phyloP scores from a whole-genome alignment of 1,140 invertebrate species.

The Drosophila lowei region DNA sequence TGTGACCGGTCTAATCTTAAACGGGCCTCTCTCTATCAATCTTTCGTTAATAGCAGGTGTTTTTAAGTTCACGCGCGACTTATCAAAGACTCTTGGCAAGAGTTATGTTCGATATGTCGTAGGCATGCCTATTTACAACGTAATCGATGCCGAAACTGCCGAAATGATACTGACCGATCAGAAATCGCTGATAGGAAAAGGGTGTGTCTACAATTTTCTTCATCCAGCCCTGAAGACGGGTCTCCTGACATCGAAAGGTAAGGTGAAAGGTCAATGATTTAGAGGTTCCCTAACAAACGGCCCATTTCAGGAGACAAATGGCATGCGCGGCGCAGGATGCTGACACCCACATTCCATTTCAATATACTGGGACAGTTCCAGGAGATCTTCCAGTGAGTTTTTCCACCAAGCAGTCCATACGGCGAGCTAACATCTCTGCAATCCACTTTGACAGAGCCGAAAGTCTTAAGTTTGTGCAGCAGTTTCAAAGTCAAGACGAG shows the following conservation, averaged over 20 bases:
- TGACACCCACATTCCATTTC: slow-evolving; percentile 96
- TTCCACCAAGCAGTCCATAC: no score
- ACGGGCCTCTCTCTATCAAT: no score
- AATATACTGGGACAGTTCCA: slow-evolving; percentile 91
- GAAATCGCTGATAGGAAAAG: slow-evolving; percentile 59
- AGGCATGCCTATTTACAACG: slow-evolving; percentile 49
- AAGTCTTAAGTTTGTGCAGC: slow-evolving; percentile 70
- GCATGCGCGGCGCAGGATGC: slow-evolving; percentile 89
- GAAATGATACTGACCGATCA: slow-evolving; percentile 65
- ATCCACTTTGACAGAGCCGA: slow-evolving; percentile 66
- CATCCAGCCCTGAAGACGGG: slow-evolving; percentile 87
- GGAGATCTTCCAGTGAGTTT: slow-evolving; percentile 87
- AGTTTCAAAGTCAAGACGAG: slow-evolving; percentile 35
- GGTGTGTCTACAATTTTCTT: slow-evolving; percentile 84
- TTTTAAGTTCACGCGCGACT: slow-evolving; percentile 10
- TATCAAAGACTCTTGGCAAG: slow-evolving; percentile 12
- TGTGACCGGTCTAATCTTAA: no score
- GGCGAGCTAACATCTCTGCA: no score
- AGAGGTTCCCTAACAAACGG: no score
- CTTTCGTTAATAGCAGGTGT: slow-evolving; percentile 4
- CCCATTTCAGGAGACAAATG: slow-evolving; percentile 86
- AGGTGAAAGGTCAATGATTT: background rate
- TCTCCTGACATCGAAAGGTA: slow-evolving; percentile 87
- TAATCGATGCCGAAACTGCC: slow-evolving; percentile 66
- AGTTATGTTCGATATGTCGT: slow-evolving; percentile 61